Conservation (phyloP, 2,888 invertebrate genomes). For the Apotomis capreana region DNA sequence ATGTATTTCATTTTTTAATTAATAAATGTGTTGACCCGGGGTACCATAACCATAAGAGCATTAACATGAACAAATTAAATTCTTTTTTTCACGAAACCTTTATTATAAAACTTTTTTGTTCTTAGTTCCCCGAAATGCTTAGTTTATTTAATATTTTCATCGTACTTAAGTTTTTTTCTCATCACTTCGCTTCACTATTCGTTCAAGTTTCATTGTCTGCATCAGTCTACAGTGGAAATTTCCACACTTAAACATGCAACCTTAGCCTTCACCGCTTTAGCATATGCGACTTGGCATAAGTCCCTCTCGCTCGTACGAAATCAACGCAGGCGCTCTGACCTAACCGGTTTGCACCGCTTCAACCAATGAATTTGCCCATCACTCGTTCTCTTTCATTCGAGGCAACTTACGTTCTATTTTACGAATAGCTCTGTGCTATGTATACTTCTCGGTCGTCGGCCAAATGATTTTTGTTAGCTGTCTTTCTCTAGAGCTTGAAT, state of each 20-base stretch:
- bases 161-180: slow-evolving; percentile 41
- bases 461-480: slow-evolving; percentile 81
- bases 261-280: slow-evolving; percentile 66
- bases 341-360: slow-evolving; percentile 67
- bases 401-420: slow-evolving; percentile 79
- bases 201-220: slow-evolving; percentile 81
- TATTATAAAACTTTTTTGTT: not conserved
- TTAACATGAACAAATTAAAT: no score
- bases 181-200: slow-evolving; percentile 63
- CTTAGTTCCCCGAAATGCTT: slow-evolving; percentile 15
- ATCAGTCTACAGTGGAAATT: slow-evolving; percentile 82
- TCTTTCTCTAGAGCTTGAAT: slow-evolving; percentile 83
- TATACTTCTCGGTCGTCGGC: slow-evolving; percentile 83
- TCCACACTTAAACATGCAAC: slow-evolving; percentile 81
- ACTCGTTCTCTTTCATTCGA: slow-evolving; percentile 65
- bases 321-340: slow-evolving; percentile 80
- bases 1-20: no score
- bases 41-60: no score
- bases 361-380: slow-evolving; percentile 55
- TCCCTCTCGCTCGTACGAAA: slow-evolving; percentile 65
- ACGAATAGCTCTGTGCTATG: slow-evolving; percentile 83
- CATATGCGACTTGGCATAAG: slow-evolving; percentile 55
- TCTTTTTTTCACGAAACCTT: no score
- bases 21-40: no score
- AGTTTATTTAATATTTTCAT: slow-evolving; percentile 16